A percentile compares a stretch with the other conserved stretches of the same genome.
These are phyloP conservation scores for Glyptemys insculpta DNA, from an alignment of 2,797 vertebrate genomes.

Conservation along the genomic window DNA sequence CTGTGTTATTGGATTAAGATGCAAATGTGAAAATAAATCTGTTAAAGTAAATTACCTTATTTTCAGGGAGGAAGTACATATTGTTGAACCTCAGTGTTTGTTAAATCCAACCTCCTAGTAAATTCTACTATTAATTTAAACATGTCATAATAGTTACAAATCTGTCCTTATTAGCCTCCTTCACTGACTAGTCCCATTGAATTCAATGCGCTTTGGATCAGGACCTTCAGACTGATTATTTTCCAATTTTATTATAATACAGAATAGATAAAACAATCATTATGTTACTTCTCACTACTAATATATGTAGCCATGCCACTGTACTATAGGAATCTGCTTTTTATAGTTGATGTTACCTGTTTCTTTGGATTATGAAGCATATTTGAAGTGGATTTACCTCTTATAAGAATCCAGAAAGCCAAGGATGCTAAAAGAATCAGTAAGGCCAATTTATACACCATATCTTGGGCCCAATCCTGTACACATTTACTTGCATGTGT, in stretches of 20 bases:
- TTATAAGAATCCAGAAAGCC: neutral
- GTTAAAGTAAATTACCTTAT: neutral
- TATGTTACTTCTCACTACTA: neutral
- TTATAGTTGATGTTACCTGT: neutral
- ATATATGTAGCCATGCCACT: fast-evolving
- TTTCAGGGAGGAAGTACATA: neutral
- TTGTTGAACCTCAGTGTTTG: neutral
- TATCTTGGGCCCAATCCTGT: neutral
- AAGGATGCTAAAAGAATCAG: fast-evolving
- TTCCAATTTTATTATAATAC: neutral
- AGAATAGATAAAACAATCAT: neutral
- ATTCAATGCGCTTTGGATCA: neutral
- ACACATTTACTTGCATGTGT: neutral
- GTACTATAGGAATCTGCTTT: neutral
- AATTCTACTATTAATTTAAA: neutral
- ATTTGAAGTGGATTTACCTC: neutral
- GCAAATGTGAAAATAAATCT: neutral
- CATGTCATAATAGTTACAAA: fast-evolving
- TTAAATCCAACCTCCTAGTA: neutral
- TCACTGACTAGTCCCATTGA: neutral
- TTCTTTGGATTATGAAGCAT: neutral
- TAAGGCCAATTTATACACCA: neutral
- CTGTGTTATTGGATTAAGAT: neutral
- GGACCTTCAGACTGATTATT: too few relatives aligned
- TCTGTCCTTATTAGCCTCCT: neutral